Conservation (phyloP, 2,888 invertebrate species). For the Emmelina monodactyla region DNA sequence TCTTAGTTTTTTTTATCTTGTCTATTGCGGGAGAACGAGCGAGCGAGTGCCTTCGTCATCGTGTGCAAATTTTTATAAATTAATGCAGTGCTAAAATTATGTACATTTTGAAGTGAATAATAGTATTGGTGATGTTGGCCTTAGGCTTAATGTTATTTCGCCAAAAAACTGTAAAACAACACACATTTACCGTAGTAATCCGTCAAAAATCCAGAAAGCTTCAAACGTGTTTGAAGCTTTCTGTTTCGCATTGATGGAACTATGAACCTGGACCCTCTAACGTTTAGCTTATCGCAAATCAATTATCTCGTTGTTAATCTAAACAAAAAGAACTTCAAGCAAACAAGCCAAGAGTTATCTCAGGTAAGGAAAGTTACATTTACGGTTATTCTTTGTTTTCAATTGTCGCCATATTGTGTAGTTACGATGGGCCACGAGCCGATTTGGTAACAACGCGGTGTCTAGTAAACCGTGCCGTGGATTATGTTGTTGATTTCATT, state of each 20-base stretch:
- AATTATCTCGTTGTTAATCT: constrained; percentile 95
- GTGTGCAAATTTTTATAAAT: constrained; percentile 31
- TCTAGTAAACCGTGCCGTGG: too few species aligned
- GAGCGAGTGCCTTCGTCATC: constrained; percentile 38
- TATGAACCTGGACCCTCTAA: constrained; percentile 99
- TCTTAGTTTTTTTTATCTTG: too few species aligned
- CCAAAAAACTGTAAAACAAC: constrained; percentile 51
- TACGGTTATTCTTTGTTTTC: constrained; percentile 41
- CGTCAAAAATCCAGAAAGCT: constrained; percentile 86
- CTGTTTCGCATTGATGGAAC: constrained; percentile 91
- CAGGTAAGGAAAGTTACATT: constrained; percentile 73
- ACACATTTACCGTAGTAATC: constrained; percentile 62
- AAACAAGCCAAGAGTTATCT: constrained; percentile 86
- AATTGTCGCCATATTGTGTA: constrained; percentile 57
- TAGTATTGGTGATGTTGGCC: constrained; percentile 62
- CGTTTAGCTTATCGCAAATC: constrained; percentile 98
- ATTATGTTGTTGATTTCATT: too few species aligned
- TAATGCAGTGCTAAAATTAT: constrained; percentile 39
- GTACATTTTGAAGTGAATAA: constrained; percentile 47
- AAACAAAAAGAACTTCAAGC: constrained; percentile 94
- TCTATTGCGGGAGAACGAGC: constrained; percentile 18
- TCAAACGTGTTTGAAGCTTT: constrained; percentile 95
- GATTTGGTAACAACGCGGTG: constrained; percentile 16
- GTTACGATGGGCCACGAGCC: constrained; percentile 29
- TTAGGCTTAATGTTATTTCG: constrained; percentile 50